Evolutionary conservation across 2,888 invertebrate genomes (phyloP).

Genomic region (Callimorpha dominula): DNA sequence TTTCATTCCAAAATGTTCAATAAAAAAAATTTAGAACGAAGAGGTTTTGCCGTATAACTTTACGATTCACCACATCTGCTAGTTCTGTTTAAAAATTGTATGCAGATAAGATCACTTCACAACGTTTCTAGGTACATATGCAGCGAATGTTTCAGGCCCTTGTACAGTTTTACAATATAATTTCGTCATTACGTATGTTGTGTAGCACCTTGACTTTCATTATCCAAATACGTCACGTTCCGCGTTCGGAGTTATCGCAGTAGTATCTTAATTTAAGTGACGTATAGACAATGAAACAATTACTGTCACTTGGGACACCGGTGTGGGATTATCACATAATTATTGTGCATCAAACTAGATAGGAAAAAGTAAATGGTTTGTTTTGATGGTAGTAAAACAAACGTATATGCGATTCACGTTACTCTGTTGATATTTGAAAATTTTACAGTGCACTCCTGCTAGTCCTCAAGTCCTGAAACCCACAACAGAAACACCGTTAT

Average conservation of each 20-base stretch:
- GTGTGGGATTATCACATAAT: slow-evolving; percentile 54
- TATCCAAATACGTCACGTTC: slow-evolving; percentile 63
- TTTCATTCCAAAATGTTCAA: background rate
- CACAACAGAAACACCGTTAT: slow-evolving; percentile 14
- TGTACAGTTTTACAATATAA: slow-evolving; percentile 34
- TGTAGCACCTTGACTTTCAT: slow-evolving; percentile 54
- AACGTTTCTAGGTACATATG: slow-evolving; percentile 36
- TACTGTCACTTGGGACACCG: slow-evolving; percentile 48
- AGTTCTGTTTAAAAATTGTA: slow-evolving; percentile 20
- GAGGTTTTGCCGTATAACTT: background rate
- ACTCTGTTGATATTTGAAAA: slow-evolving; percentile 23
- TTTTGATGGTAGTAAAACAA: background rate
- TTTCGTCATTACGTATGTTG: slow-evolving; percentile 41
- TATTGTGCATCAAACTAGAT: slow-evolving; percentile 34
- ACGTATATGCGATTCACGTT: slow-evolving; percentile 13
- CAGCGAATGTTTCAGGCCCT: slow-evolving; percentile 35
- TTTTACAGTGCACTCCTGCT: slow-evolving; percentile 28
- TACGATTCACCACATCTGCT: background rate
- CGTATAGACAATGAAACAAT: slow-evolving; percentile 60
- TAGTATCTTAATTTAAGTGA: slow-evolving; percentile 55
- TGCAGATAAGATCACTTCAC: slow-evolving; percentile 24
- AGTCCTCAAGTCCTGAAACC: slow-evolving; percentile 19
- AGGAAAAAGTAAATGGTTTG: slow-evolving; percentile 26
- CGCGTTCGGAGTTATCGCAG: slow-evolving; percentile 41
- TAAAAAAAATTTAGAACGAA: background rate